phyloP scores from a whole-genome alignment of 2,888 invertebrate species.

The Mesorhabditis spiculigera region DNA sequence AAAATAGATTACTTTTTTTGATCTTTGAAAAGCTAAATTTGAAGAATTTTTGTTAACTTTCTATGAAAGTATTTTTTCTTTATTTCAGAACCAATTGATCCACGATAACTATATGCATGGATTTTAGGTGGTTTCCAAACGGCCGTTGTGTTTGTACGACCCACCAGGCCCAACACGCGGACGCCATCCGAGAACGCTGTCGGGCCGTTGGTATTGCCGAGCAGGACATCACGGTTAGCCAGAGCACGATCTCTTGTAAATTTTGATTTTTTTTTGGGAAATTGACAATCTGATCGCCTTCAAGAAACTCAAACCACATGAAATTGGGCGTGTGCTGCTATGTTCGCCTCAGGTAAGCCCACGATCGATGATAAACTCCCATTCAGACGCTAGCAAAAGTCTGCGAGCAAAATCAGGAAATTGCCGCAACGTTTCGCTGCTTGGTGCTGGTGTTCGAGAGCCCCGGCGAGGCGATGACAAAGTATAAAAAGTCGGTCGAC shows the following conservation, averaged over 20 bases:
- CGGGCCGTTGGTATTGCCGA: neutral
- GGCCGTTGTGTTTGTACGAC: neutral
- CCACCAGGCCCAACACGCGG: neutral
- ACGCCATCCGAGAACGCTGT: neutral
- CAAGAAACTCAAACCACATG: neutral
- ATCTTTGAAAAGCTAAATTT: too few species aligned
- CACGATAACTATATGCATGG: too few species aligned
- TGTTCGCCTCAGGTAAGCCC: neutral
- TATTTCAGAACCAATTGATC: too few species aligned
- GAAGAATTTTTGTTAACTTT: too few species aligned
- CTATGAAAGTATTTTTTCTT: too few species aligned
- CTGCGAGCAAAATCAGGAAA: neutral
- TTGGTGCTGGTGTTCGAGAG: neutral
- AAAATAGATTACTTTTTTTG: too few species aligned
- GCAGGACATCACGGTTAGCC: neutral
- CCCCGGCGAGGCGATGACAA: neutral
- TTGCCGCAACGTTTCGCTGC: neutral
- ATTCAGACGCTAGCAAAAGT: slow-evolving; percentile 2
- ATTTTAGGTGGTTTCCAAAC: neutral
- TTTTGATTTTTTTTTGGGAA: slow-evolving; percentile 3
- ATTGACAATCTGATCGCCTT: neutral
- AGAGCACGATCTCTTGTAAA: neutral
- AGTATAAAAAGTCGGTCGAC: neutral
- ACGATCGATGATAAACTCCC: neutral
- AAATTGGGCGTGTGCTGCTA: neutral